Base-by-base conservation (phyloP, 2,797 vertebrate genomes). In the Mustela erminea region DNA sequence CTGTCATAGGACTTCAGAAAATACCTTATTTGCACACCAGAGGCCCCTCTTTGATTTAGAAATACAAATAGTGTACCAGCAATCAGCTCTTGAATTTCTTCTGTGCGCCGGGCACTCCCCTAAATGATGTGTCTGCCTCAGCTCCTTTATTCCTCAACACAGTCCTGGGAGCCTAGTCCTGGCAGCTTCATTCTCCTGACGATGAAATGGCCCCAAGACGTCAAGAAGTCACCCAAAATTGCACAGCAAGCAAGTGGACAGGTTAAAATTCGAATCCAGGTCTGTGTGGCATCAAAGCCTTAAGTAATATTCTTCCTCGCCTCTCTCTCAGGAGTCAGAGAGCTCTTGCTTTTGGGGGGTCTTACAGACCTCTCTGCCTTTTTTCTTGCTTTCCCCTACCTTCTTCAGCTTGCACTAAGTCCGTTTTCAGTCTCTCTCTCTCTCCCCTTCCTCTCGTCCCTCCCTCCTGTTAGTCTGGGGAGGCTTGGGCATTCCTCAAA, bases 41-140 rank as follows among this genome's bases (percentile, higher is more conserved):
- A 97, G 97, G 89, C 93, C 94, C 72, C 88, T 72, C 38, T 92
- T 89, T 77, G 92, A 96, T 95, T 97, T 93, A 85, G 75, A 93
- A 90, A 90, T 62, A 74, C 68, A 74, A 90, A 64, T 27, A 62
- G n/a, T 56, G 83, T 41, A 75, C 27, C 15, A 41, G 74, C 84
- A 54, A 7, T 35, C 5, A 74, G 58, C 58, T 78, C 85, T 66
- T 38, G 62, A 46, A 23, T 80, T 82, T 74, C 41, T 68, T 29
- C 35, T 46, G 35, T 10, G 3, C 43, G 35, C 41, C 52, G 18
- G n/a, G 3, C 32, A 27, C 11, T 38, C n/a, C 68, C 35, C 52
- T 21, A 38, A 66, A 23, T 15, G 35, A 25, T 13, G 87, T 78
- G 66, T 81, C 80, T 70, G 1, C 20, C n/a, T 72, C 21, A 74